Conservation (phyloP, 2,797 vertebrate species). For the Furcifer pardalis region DNA sequence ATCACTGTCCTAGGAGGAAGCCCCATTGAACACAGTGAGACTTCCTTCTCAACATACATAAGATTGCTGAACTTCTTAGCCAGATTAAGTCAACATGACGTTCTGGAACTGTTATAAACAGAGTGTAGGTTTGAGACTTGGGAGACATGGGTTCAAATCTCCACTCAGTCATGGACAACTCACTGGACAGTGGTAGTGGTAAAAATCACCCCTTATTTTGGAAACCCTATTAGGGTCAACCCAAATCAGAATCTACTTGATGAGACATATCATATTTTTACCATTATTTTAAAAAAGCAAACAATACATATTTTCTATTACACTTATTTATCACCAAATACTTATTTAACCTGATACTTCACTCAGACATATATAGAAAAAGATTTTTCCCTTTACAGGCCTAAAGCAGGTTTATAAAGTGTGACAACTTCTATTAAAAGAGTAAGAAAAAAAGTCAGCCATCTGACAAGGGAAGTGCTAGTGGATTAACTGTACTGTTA, state of each 20-base stretch:
- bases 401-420: neutral
- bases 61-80: neutral
- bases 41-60: neutral
- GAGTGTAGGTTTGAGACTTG: too few relatives aligned
- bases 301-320: constrained; percentile 26
- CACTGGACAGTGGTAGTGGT: too few relatives aligned
- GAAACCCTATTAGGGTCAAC: too few relatives aligned
- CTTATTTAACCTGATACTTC: neutral
- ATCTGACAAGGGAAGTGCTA: neutral
- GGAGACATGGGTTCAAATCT: too few relatives aligned
- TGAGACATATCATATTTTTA: too few relatives aligned
- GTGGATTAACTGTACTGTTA: neutral
- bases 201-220: too few relatives aligned
- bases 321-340: neutral
- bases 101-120: constrained; percentile 43
- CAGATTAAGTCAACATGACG: constrained; percentile 27
- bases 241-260: too few relatives aligned
- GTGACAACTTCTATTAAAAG: neutral
- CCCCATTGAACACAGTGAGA: neutral
- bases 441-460: neutral
- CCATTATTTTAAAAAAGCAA: neutral
- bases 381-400: neutral
- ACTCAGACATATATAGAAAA: neutral
- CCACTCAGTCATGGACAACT: too few relatives aligned
- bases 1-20: neutral